These are phyloP conservation scores for Apolygus lucorum DNA, from an alignment of 1,140 invertebrate genomes.

Conservation along the genomic window DNA sequence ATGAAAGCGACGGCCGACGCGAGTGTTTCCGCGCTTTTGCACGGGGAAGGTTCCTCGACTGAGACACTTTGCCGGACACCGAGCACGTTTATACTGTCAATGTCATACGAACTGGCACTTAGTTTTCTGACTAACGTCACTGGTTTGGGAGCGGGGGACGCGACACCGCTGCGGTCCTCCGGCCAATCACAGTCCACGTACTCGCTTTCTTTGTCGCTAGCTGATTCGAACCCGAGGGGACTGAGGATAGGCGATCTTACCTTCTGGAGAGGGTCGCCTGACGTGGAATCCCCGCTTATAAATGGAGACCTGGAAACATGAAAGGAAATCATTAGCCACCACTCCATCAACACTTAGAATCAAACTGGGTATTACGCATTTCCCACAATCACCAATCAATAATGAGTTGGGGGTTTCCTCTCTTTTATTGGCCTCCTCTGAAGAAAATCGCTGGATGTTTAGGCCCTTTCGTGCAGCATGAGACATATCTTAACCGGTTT, in stretches of 20 bases:
- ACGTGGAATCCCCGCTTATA: conserved; percentile 25
- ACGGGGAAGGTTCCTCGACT: not conserved
- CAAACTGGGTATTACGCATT: no score
- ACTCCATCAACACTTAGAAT: no score
- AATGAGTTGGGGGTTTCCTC: no score
- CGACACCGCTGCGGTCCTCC: conserved; percentile 19
- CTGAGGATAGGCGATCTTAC: conserved; percentile 21
- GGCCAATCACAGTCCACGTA: conserved; percentile 29
- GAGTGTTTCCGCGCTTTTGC: not conserved
- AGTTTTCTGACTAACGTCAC: conserved; percentile 4
- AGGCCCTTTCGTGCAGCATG: no score
- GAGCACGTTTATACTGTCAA: conserved; percentile 4
- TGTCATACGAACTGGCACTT: conserved; percentile 17
- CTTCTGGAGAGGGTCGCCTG: not conserved
- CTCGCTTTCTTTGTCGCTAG: conserved; percentile 29
- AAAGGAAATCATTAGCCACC: no score
- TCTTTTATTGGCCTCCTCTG: no score
- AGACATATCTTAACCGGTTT: no score
- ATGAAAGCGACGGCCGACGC: not conserved
- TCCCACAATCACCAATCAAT: no score
- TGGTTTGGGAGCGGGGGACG: conserved; percentile 15
- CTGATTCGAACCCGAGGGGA: conserved; percentile 26
- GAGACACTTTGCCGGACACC: not conserved
- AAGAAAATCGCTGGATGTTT: no score
- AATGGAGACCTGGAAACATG: conserved; percentile 37